phyloP scores from a whole-genome alignment of 2,888 invertebrate species.

The Lapara coniferarum region DNA sequence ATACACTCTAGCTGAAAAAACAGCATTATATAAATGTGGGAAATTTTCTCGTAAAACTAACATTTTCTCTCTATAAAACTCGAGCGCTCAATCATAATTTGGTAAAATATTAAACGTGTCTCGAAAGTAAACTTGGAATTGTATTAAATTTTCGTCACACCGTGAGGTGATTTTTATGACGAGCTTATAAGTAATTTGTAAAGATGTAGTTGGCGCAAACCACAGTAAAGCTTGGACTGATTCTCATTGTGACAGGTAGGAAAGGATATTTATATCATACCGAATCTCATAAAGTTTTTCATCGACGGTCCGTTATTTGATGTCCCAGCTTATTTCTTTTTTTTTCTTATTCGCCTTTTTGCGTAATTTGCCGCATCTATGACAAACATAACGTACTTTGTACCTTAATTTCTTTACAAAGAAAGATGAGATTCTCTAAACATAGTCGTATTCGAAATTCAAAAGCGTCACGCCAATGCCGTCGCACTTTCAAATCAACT shows the following conservation, averaged over 20 bases:
- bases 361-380: not conserved
- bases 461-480: not conserved
- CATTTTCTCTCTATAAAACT: conserved; percentile 17
- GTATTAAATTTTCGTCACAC: not conserved
- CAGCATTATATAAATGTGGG: not conserved
- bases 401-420: too few species aligned
- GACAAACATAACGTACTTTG: too few species aligned
- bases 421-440: too few species aligned
- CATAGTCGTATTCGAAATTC: not conserved
- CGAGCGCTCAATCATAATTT: conserved; percentile 8
- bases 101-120: conserved; percentile 21
- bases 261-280: not conserved
- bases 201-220: not conserved
- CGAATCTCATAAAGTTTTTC: not conserved
- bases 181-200: not conserved
- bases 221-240: not conserved
- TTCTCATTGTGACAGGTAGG: not conserved
- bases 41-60: not conserved
- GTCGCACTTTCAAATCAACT: not conserved
- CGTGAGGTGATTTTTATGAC: not conserved
- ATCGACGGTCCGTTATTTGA: not conserved
- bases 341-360: not conserved
- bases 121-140: conserved; percentile 5
- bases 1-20: not conserved
- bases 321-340: not conserved